Percentiles rank a stretch among this genome's conserved stretches.
Conservation (phyloP, 2,888 invertebrate genomes). For the Ethmia dodecea region DNA sequence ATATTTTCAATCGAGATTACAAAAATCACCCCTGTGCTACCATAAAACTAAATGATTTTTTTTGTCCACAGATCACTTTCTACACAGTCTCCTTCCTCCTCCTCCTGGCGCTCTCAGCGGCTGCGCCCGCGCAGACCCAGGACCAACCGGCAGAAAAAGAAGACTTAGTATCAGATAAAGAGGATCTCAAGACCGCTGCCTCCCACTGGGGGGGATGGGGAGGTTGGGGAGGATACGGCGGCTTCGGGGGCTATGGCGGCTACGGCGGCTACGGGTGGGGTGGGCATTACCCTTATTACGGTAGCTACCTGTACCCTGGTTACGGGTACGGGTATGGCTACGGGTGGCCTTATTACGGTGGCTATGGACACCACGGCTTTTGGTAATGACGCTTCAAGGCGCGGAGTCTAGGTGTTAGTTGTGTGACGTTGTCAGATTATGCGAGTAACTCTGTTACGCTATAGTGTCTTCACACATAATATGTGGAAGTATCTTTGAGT, state of each 20-base stretch:
- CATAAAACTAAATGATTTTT: neutral
- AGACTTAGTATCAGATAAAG: slow-evolving; percentile 37
- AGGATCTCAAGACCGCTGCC: slow-evolving; percentile 61
- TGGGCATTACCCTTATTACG: slow-evolving; percentile 29
- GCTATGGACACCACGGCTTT: slow-evolving; percentile 21
- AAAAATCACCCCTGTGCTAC: too few relatives aligned
- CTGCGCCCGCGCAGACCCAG: slow-evolving; percentile 51
- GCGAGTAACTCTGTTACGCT: too few relatives aligned
- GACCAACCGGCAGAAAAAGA: slow-evolving; percentile 29
- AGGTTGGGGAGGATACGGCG: slow-evolving; percentile 30
- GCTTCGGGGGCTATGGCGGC: slow-evolving; percentile 27
- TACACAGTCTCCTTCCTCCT: slow-evolving; percentile 38
- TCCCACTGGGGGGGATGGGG: slow-evolving; percentile 48
- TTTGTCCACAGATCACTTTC: slow-evolving; percentile 38
- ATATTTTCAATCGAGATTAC: too few relatives aligned
- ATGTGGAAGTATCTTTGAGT: too few relatives aligned
- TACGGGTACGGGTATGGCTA: slow-evolving; percentile 30
- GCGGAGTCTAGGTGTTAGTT: too few relatives aligned
- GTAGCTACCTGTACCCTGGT: slow-evolving; percentile 22
- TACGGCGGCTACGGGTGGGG: slow-evolving; percentile 30
- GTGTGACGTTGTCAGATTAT: too few relatives aligned
- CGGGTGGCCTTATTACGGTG: slow-evolving; percentile 14
- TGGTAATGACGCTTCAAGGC: slow-evolving; percentile 13
- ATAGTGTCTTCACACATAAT: too few relatives aligned
- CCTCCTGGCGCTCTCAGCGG: slow-evolving; percentile 35